Evolutionary conservation across 2,797 vertebrate genomes (phyloP).

Genomic region (Kryptopterus vitreolus): DNA sequence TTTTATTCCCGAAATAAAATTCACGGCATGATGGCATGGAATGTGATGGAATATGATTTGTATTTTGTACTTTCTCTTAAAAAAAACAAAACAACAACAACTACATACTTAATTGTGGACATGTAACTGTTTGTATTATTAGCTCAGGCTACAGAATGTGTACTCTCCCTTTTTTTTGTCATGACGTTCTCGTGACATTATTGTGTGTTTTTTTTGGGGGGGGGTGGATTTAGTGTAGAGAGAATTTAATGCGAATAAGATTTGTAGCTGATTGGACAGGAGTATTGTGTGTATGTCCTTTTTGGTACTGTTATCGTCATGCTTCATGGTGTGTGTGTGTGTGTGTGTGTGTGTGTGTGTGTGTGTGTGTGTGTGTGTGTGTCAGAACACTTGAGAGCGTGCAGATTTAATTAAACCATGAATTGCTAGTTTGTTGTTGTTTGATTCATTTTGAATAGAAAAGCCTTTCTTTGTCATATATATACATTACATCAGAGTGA

Average conservation of each 20-base stretch:
- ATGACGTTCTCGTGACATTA: too few species aligned
- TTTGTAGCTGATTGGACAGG: conserved; percentile 13
- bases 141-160: background rate
- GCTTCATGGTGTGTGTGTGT: background rate
- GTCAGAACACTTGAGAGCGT: too few species aligned
- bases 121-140: conserved; percentile 4
- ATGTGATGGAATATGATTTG: background rate
- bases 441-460: conserved; percentile 15
- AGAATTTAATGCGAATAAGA: conserved; percentile 18
- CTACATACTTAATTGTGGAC: background rate
- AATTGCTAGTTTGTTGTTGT: background rate
- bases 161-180: conserved; percentile 3
- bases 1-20: background rate
- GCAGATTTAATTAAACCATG: conserved; percentile 11
- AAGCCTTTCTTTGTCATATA: background rate
- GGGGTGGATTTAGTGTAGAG: background rate
- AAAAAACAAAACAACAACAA: too few species aligned
- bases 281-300: background rate
- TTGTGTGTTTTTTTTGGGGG: background rate
- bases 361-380: too few species aligned
- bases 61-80: conserved; percentile 3
- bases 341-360: too few species aligned
- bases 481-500: too few species aligned
- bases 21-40: background rate
- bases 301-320: conserved; percentile 5